Percentiles rank a stretch among this genome's conserved stretches.
phyloP scores from a whole-genome alignment of 2,888 invertebrate species.

The Sarcophaga caerulescens region DNA sequence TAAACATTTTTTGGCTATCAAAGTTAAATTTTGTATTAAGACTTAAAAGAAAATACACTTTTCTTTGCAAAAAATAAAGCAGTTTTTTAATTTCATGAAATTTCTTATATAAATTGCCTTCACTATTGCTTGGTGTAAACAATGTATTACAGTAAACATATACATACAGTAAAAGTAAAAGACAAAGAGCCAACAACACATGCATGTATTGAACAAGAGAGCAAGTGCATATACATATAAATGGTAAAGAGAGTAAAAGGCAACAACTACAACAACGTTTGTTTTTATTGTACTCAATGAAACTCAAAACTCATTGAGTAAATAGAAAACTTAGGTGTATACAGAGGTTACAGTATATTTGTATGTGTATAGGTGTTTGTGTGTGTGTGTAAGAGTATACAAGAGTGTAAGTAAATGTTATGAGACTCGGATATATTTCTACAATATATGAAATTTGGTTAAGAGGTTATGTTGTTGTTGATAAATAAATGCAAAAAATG shows the following conservation, averaged over 20 bases:
- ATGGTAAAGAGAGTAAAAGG: background rate
- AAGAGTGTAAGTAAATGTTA: conserved; percentile 35
- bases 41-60: too few species aligned
- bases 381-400: background rate
- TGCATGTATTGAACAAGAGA: background rate
- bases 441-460: conserved; percentile 56
- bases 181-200: background rate
- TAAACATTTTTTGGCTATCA: too few species aligned
- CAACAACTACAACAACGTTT: background rate
- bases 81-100: too few species aligned
- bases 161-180: background rate
- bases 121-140: too few species aligned
- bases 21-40: too few species aligned
- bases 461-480: conserved; percentile 58
- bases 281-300: conserved; percentile 39
- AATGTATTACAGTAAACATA: background rate
- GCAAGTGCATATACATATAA: background rate
- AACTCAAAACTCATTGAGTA: conserved; percentile 58
- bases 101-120: too few species aligned
- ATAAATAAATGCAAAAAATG: conserved; percentile 39
- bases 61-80: too few species aligned
- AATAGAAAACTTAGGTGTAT: background rate
- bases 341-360: background rate
- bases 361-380: background rate
- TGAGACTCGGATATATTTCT: conserved; percentile 30